Evolutionary conservation across 2,113 vertebrate species (phyloP).

Genomic region (Trochalopteron elliotii): DNA sequence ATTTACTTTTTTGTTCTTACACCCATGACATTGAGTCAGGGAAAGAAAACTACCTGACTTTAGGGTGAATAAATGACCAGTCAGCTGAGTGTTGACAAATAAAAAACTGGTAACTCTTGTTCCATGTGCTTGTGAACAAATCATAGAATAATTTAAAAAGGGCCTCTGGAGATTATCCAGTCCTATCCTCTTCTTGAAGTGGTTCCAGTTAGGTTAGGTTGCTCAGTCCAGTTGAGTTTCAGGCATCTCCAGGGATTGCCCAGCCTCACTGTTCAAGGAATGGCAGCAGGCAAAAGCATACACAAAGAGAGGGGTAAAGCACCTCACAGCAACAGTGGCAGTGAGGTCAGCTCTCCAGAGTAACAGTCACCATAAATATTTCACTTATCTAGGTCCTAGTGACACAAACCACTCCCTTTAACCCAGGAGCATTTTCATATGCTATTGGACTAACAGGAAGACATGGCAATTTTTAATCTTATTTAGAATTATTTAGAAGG

Average conservation of each 20-base stretch:
- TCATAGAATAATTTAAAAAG: not conserved
- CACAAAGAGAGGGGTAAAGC: fast-evolving
- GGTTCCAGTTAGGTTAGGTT: not conserved
- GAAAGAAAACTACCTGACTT: not conserved
- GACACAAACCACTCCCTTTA: not conserved
- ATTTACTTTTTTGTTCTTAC: not conserved
- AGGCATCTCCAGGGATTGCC: not conserved
- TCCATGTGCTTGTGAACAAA: not conserved
- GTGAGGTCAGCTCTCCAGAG: not conserved
- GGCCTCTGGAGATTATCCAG: not conserved
- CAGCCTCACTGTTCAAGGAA: not conserved
- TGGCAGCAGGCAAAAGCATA: not conserved
- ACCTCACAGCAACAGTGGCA: not conserved
- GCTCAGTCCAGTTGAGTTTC: not conserved
- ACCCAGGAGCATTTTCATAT: not conserved
- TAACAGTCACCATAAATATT: not conserved
- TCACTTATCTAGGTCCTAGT: not conserved
- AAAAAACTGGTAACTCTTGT: not conserved
- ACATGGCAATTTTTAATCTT: not conserved
- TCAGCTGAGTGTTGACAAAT: not conserved
- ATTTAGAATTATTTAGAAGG: too few relatives aligned
- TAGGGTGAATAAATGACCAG: not conserved
- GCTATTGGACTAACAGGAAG: not conserved
- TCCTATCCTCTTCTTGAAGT: not conserved
- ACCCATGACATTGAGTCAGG: not conserved